Conservation (phyloP, 2,888 invertebrate species). For the Eutolmus rufibarbis region DNA sequence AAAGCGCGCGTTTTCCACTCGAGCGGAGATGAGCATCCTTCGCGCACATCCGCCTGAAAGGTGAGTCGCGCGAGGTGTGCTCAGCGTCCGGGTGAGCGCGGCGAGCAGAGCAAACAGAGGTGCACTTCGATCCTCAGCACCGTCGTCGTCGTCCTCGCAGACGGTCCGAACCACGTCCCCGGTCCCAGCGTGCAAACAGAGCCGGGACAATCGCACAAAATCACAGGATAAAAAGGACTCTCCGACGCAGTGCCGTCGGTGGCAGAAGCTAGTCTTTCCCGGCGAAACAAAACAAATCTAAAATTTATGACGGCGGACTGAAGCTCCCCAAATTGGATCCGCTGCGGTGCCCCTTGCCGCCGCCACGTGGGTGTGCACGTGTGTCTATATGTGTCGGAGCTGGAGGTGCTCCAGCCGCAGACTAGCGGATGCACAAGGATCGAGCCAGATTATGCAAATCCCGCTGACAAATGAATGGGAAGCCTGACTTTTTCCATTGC, state of each 20-base stretch:
- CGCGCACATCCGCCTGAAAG: slow-evolving; percentile 17
- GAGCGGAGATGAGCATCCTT: slow-evolving; percentile 47
- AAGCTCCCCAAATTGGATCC: slow-evolving; percentile 23
- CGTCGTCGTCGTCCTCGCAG: background rate
- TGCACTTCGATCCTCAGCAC: background rate
- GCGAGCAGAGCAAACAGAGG: background rate
- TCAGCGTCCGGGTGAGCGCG: background rate
- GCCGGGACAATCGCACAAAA: slow-evolving; percentile 45
- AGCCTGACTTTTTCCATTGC: slow-evolving; percentile 12
- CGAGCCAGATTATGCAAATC: slow-evolving; percentile 30
- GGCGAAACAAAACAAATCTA: slow-evolving; percentile 40
- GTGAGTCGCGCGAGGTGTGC: slow-evolving; percentile 12
- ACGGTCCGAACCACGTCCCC: slow-evolving; percentile 6
- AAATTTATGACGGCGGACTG: slow-evolving; percentile 38
- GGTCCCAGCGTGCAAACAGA: slow-evolving; percentile 38
- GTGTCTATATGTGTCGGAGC: slow-evolving; percentile 3
- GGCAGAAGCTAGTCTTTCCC: background rate
- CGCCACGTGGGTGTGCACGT: slow-evolving; percentile 38
- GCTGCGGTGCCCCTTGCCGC: background rate
- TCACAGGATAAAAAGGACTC: slow-evolving; percentile 30
- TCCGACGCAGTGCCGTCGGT: background rate
- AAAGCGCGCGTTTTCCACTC: slow-evolving; percentile 46
- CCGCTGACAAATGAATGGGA: slow-evolving; percentile 34
- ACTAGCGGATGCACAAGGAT: background rate
- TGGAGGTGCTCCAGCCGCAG: background rate